A percentile compares a stretch with the other conserved stretches of the same genome.
phyloP scores from a whole-genome alignment of 1,140 invertebrate species.

The Bombus impatiens region DNA sequence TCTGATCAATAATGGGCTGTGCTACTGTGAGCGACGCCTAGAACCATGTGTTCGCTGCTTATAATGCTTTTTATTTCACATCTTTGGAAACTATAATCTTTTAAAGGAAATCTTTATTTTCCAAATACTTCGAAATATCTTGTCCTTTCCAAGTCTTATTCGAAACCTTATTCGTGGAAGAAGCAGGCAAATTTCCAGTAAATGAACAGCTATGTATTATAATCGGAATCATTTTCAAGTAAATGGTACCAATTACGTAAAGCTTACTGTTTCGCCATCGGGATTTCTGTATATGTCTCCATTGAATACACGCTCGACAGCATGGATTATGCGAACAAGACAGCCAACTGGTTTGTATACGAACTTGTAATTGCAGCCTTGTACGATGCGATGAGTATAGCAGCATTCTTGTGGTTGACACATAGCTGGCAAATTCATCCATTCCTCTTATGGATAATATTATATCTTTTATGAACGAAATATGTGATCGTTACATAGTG shows the following conservation, averaged over 20 bases:
- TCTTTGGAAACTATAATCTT: background rate
- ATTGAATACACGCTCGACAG: background rate
- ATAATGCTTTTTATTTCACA: background rate
- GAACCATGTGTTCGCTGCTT: too few relatives aligned
- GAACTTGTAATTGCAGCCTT: slow-evolving; percentile 20
- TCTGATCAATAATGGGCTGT: slow-evolving; percentile 28
- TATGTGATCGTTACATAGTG: background rate
- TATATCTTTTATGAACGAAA: background rate
- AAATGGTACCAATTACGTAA: slow-evolving; percentile 1
- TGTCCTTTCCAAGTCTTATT: background rate
- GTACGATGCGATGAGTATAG: background rate
- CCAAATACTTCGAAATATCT: too few relatives aligned
- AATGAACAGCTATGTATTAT: slow-evolving; percentile 9
- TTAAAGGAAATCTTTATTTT: too few relatives aligned
- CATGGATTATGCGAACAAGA: slow-evolving; percentile 24
- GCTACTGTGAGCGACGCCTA: background rate
- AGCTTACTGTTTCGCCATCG: background rate
- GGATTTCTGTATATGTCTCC: background rate
- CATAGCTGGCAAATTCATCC: background rate
- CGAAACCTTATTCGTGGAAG: background rate
- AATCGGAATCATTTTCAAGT: slow-evolving; percentile 11
- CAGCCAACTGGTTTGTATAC: background rate
- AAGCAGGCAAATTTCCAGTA: background rate
- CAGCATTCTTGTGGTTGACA: background rate
- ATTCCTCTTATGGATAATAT: background rate